Evolutionary conservation across 2,113 vertebrate species (phyloP), one percentile per base, ranked within the genome.

Genomic region (Albula goreensis): DNA sequence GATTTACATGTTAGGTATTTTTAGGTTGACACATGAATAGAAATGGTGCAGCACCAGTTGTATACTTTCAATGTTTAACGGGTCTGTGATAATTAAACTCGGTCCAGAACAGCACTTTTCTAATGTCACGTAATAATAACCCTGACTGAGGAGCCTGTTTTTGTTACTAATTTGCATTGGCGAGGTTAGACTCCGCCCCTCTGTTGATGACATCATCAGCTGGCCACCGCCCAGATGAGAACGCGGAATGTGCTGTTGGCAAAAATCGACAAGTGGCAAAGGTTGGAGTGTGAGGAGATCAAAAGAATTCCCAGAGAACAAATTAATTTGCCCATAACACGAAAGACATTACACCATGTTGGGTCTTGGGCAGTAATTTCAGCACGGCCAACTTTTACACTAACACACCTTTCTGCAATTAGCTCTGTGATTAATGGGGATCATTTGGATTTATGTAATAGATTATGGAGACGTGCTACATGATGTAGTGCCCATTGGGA

Each of bases 391-490:
- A 22, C 41, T 83, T 66, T 83, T 83, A 31, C 60, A 83, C 11
- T 56, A 25, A 77, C 80, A 19, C 80, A 63, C 17, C 25, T 19
- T 48, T 31, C 51, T 50, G 49, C 92, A 89, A 93, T 92, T 90
- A 91, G 60, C 63, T 63, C 31, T 51, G 83, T 89, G 88, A 93
- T 93, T 91, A 92, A 93, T 92, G 89, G 89, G 84, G 85, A 87
- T 90, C 48, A 90, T 93, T 93, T 90, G 83, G 78, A 89, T 93
- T 89, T 86, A 85, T 88, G 88, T 87, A 88, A 87, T 80, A 85
- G 88, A 87, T 86, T 90, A 89, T 85, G 60, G 78, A 84, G 83
- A 89, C 60, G 82, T 74, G 77, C 82, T 81, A 70, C 89, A 50
- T 83, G 50, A 83, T 88, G 79, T 50, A 79, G 79, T 51, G 51